These are phyloP conservation scores for Fukomys damarensis DNA, from an alignment of 2,113 vertebrate genomes.

Conservation along the genomic window DNA sequence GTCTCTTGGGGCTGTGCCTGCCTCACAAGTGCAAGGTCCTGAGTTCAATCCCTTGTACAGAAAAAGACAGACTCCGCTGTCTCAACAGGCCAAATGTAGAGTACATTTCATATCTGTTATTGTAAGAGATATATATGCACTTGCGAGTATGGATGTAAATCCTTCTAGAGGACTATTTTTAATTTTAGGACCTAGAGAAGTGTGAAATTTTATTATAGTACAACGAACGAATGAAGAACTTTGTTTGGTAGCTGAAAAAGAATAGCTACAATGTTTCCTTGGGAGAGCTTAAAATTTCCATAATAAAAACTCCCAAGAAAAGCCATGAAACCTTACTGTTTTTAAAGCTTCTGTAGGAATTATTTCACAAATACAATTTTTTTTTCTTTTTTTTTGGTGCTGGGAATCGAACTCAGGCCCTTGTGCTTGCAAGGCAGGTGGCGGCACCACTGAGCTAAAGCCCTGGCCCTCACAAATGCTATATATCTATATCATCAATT, in stretches of 20 bases:
- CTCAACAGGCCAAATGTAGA: not conserved
- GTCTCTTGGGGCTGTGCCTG: too few relatives aligned
- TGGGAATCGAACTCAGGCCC: too few relatives aligned
- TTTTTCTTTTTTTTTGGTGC: too few relatives aligned
- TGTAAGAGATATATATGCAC: not conserved
- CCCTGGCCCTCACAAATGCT: too few relatives aligned
- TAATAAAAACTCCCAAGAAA: not conserved
- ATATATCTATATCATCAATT: constrained; percentile 43
- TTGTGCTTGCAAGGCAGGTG: too few relatives aligned
- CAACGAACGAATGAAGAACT: constrained; percentile 18
- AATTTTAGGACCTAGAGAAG: not conserved
- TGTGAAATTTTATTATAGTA: not conserved
- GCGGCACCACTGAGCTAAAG: too few relatives aligned
- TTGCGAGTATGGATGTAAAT: not conserved
- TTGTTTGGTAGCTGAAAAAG: constrained; percentile 29
- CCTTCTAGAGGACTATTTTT: not conserved
- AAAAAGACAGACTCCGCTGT: not conserved
- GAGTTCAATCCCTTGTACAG: too few relatives aligned
- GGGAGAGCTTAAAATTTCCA: not conserved
- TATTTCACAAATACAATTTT: constrained; percentile 39
- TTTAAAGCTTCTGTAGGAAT: not conserved
- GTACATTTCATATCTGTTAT: not conserved
- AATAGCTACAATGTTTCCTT: not conserved
- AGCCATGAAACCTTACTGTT: not conserved
- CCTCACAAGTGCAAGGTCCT: too few relatives aligned